Conservation (phyloP, 2,888 invertebrate genomes). For the Tryphoninae sp. region DNA sequence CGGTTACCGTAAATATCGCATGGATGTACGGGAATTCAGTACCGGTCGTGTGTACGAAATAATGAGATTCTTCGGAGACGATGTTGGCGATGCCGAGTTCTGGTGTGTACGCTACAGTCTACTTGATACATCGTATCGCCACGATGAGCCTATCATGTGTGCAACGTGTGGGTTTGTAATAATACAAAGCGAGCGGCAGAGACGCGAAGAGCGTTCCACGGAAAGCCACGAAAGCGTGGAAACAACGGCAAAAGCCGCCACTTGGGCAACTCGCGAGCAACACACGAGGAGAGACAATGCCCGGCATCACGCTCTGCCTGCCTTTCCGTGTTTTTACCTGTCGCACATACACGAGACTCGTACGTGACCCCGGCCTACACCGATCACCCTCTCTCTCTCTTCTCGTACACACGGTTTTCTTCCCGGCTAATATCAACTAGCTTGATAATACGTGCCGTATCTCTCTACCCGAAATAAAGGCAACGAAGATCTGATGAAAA, state of each 20-base stretch:
- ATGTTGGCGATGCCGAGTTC: neutral
- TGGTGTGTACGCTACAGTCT: slow-evolving; percentile 1
- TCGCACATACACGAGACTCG: slow-evolving; percentile 56
- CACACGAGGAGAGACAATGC: slow-evolving; percentile 75
- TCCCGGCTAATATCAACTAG: slow-evolving; percentile 32
- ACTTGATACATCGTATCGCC: slow-evolving; percentile 11
- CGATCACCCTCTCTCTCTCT: neutral
- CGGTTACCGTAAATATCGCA: neutral
- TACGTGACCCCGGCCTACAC: slow-evolving; percentile 63
- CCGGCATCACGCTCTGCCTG: slow-evolving; percentile 80
- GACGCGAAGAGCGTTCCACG: slow-evolving; percentile 63
- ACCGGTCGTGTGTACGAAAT: slow-evolving; percentile 43
- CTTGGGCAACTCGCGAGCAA: slow-evolving; percentile 74
- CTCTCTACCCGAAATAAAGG: no score
- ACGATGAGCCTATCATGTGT: neutral
- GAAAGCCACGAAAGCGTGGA: slow-evolving; percentile 81
- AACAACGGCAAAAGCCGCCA: slow-evolving; percentile 73
- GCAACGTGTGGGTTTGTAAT: slow-evolving; percentile 1
- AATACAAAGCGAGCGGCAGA: slow-evolving; percentile 48
- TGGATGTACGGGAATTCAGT: neutral
- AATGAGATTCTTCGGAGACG: slow-evolving; percentile 57
- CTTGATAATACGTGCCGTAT: no score
- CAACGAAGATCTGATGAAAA: no score
- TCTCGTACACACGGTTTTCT: neutral
- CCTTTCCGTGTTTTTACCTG: slow-evolving; percentile 66